Base-by-base conservation (phyloP, 2,888 invertebrate species). In the Dyspetes luteomarginatus region DNA sequence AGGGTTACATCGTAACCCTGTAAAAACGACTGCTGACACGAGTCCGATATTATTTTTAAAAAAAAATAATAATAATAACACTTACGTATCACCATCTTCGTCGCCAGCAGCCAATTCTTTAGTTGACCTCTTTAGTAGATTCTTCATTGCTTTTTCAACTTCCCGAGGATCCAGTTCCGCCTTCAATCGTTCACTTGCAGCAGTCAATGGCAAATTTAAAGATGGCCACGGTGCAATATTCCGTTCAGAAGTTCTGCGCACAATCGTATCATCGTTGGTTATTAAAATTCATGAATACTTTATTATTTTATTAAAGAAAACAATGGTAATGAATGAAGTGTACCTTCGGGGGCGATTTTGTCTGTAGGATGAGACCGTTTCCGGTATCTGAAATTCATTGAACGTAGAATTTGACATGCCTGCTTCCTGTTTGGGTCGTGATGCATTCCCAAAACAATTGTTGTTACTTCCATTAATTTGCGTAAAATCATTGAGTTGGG, bases 1-100 rank as follows among this genome's bases (percentile, higher is more conserved):
- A n/a, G n/a, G n/a, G n/a, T n/a, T n/a, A n/a, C n/a, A n/a, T n/a
- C n/a, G n/a, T n/a, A n/a, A n/a, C n/a, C n/a, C n/a, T n/a, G n/a
- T n/a, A n/a, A n/a, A n/a, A n/a, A n/a, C n/a, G n/a, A n/a, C n/a
- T n/a, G n/a, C n/a, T n/a, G n/a, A n/a, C n/a, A n/a, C n/a, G n/a
- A n/a, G n/a, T n/a, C n/a, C n/a, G n/a, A n/a, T n/a, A n/a, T n/a
- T n/a, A n/a, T n/a, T n/a, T n/a, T n/a, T n/a, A n/a, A n/a, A n/a
- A n/a, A n/a, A n/a, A n/a, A n/a, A n/a, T n/a, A n/a, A n/a, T n/a
- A n/a, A n/a, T n/a, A 36, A 36, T 5, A 12, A n/a, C 22, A 86
- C 90, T 88, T 64, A 91, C 91, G 91, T 91, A 67, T 91, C 86
- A 0, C 90, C 90, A 65, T 91, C 90, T 0, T 84, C 74, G 48